Conservation (phyloP, 2,113 vertebrate species). For the Sterrhoptilus dennistouni region DNA sequence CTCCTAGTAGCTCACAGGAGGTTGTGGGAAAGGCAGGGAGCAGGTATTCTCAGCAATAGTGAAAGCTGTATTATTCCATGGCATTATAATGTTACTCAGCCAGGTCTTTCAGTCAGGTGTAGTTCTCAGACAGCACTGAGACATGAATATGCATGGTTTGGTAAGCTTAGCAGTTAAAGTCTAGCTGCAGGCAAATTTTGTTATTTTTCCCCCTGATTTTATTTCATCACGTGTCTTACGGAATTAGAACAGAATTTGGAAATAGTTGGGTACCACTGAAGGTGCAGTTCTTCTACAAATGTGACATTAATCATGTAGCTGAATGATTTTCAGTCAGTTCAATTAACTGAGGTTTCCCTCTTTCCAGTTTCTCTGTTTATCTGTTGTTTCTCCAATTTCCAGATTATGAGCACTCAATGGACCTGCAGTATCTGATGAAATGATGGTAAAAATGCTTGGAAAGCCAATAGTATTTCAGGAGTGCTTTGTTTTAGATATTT, state of each 20-base stretch:
- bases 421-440: neutral
- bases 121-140: neutral
- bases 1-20: neutral
- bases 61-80: neutral
- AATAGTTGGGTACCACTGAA: neutral
- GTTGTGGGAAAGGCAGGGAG: neutral
- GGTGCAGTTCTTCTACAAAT: neutral
- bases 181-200: neutral
- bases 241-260: neutral
- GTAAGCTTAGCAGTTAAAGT: neutral
- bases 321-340: neutral
- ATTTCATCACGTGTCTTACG: neutral
- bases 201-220: neutral
- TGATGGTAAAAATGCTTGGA: neutral
- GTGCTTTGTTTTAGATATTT: neutral
- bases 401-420: neutral
- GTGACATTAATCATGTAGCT: neutral
- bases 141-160: neutral
- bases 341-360: neutral
- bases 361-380: neutral
- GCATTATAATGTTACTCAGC: neutral
- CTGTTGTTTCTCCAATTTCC: neutral
- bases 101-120: neutral
- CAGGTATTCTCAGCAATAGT: neutral
- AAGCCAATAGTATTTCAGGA: neutral